These are phyloP conservation scores for Heliocidaris tuberculata DNA, from an alignment of 35 echinoderm and acorn worm species.

Conservation along the genomic window DNA sequence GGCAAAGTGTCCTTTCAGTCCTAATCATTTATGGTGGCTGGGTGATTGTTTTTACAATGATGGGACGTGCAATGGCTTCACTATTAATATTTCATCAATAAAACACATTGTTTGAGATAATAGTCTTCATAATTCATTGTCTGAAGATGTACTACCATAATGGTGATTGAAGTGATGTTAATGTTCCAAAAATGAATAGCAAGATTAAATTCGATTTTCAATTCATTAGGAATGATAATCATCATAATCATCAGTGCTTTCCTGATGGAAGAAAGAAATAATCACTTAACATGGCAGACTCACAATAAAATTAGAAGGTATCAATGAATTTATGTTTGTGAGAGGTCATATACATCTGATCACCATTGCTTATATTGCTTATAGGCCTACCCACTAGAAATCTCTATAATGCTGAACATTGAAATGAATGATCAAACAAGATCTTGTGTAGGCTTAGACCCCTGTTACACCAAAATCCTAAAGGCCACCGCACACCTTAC, in stretches of 20 bases:
- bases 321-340: not conserved
- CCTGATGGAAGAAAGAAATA: not conserved
- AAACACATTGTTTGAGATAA: not conserved
- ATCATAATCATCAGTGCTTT: not conserved
- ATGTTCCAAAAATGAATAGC: not conserved
- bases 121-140: not conserved
- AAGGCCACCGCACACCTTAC: too few species aligned
- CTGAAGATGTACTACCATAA: not conserved
- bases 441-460: not conserved
- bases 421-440: not conserved
- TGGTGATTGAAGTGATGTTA: not conserved
- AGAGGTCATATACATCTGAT: not conserved
- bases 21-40: constrained; percentile 9
- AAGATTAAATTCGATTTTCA: not conserved
- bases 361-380: too few species aligned
- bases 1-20: not conserved
- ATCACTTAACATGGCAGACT: not conserved
- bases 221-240: not conserved
- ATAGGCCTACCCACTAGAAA: not conserved
- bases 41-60: not conserved
- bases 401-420: not conserved
- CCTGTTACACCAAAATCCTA: too few species aligned
- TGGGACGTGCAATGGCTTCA: not conserved
- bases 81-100: not conserved
- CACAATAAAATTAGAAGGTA: too few species aligned